Evolutionary conservation across 2,888 invertebrate genomes (phyloP), one percentile per base, ranked within the genome.

Genomic region (Thumatha senex): DNA sequence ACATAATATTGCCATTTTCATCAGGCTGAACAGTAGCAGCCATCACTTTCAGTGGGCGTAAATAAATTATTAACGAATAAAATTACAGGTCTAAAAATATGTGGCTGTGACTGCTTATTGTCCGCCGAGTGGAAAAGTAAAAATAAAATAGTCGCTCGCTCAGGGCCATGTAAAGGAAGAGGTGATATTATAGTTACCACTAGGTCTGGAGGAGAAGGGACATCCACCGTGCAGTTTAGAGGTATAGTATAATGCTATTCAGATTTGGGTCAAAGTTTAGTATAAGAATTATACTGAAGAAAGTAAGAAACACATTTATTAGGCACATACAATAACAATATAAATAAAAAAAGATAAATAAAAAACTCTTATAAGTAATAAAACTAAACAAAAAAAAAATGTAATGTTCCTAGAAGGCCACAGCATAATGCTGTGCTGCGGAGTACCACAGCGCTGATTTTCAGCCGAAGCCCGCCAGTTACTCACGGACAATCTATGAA

Each of bases 101-200:
- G 99, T 87, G 98, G 97, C 0, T 96, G 97, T 63, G 99, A 99
- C 78, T 99, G 99, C 76, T 89, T 98, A 30, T 85, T 99, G 48
- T 97, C 98, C 11, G 98, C 98, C 0, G 99, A 99, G 92, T 99
- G 99, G 99, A 98, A 98, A 78, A 98, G 98, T 1, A 94, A 96
- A 31, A 99, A 98, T 78, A 99, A 99, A 92, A 98, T 99, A 59
- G 95, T 98, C 45, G 99, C 99, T 0, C 94, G 99, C 51, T 97
- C 98, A 5, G 99, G 99, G 0, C 96, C 97, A 1, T 97, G 97
- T 30, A 97, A 97, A 79, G 97, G 97, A 4, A 94, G 96, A 57
- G 98, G 98, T 1, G 98, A 99, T 79, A 96, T 98, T 52, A 95
- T 98, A 74, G 96, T 98, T 0, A 96, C 96, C 0, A 99, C 98